Percentiles rank a stretch among this genome's conserved stretches.
Evolutionary conservation across 2,113 vertebrate species (phyloP).

Genomic region (Tragelaphus scriptus): DNA sequence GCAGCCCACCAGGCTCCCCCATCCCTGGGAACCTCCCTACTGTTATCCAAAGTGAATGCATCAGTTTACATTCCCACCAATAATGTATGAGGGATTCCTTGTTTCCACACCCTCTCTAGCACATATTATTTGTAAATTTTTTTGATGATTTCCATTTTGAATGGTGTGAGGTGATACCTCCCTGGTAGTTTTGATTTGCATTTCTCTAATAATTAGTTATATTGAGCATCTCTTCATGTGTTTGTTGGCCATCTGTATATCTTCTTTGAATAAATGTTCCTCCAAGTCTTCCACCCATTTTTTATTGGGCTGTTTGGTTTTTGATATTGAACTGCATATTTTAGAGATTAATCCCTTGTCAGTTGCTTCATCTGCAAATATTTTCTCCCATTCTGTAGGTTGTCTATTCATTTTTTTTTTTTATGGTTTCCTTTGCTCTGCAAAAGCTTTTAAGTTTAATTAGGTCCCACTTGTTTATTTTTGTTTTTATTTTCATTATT

Average conservation of each 20-base stretch:
- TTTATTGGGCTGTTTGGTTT: not conserved
- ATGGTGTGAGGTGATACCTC: not conserved
- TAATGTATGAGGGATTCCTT: not conserved
- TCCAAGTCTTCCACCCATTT: not conserved
- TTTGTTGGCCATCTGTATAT: not conserved
- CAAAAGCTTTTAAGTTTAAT: not conserved
- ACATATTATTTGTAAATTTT: not conserved
- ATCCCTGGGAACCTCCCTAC: not conserved
- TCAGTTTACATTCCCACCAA: not conserved
- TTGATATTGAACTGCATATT: not conserved
- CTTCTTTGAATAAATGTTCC: not conserved
- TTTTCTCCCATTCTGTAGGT: not conserved
- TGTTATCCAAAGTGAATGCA: not conserved
- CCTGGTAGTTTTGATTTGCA: not conserved
- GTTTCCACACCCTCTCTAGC: not conserved
- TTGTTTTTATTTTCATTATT: not conserved
- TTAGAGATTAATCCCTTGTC: not conserved
- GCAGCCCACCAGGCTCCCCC: too few species aligned
- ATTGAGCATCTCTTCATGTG: not conserved
- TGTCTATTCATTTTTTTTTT: not conserved
- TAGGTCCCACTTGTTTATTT: not conserved
- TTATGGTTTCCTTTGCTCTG: not conserved
- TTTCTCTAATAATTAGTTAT: not conserved
- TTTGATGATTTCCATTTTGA: not conserved
- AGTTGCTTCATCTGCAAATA: not conserved